Evolutionary conservation across 2,797 vertebrate genomes (phyloP), one percentile per base, ranked within the genome.

Genomic region (Lophius americanus): DNA sequence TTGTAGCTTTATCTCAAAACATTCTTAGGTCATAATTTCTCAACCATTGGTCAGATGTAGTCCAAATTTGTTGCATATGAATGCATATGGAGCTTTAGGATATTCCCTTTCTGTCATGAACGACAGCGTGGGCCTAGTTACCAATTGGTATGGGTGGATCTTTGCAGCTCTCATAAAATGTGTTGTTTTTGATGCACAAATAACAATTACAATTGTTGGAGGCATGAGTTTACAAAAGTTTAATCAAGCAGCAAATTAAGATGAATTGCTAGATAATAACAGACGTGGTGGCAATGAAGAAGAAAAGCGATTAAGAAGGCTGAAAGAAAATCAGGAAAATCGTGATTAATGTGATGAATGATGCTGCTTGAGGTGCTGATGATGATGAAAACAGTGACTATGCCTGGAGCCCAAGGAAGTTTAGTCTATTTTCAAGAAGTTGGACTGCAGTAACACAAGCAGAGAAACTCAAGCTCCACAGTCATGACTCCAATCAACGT

Each of bases 321-420:
- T 32, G 38, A 55, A 60, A 23, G 39, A 23, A 23, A 23, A 23
- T 23, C 3, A 52, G 41, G 65, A 66, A 57, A 53, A 75, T 57
- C 1, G 0, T 51, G 62, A 61, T 68, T 51, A 73, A 60, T 70
- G 37, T 70, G 62, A 75, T 68, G 53, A 69, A 69, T 77, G 60
- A 64, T 58, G 64, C 52, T 35, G 46, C 41, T 56, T 41, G 57
- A 68, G 46, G 41, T 61, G 64, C 38, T 54, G 65, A 52, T 63
- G 46, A 36, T 43, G 54, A 39, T 50, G 35, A 56, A 60, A 57
- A 57, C 51, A 48, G 61, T 48, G 60, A 51, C 3, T 47, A 46
- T 52, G 50, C 14, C 33, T 67, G 35, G 12, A 81, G 68, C 50
- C 9, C 44, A 9, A 59, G 59, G 47, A 70, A 56, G 51, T 62